These are phyloP conservation scores for Asarcornis scutulata DNA, from an alignment of 2,113 vertebrate genomes.

Conservation along the genomic window DNA sequence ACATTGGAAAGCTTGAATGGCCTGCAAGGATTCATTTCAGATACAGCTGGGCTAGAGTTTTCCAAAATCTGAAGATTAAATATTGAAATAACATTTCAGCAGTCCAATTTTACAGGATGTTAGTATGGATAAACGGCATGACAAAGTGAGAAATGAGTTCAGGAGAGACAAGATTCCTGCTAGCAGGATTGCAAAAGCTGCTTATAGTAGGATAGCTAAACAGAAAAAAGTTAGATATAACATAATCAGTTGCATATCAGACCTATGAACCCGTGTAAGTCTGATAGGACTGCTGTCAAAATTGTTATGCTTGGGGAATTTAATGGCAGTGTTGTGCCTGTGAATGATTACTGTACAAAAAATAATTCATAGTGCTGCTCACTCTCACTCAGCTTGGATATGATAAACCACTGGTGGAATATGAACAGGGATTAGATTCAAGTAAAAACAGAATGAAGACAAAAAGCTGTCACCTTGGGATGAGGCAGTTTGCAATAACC, in stretches of 20 bases:
- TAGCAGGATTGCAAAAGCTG: neutral
- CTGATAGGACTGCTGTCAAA: neutral
- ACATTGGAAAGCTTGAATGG: neutral
- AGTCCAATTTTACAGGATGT: neutral
- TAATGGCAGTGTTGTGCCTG: neutral
- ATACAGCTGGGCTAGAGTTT: neutral
- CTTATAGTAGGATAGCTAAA: neutral
- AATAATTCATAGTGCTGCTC: neutral
- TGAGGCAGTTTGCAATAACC: neutral
- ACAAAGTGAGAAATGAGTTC: neutral
- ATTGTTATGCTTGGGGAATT: neutral
- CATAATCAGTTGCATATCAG: neutral
- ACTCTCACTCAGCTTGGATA: neutral
- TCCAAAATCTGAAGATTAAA: neutral
- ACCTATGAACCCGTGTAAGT: neutral
- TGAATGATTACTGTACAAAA: constrained; percentile 16
- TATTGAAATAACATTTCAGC: constrained; percentile 24
- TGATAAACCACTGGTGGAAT: neutral
- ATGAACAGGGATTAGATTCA: neutral
- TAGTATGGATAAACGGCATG: neutral
- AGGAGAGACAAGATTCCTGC: neutral
- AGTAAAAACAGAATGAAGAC: neutral
- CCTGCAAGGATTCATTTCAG: neutral
- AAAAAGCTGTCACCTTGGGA: neutral
- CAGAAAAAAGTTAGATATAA: constrained; percentile 23